Percentiles rank a stretch among this genome's conserved stretches.
Evolutionary conservation across 1,140 invertebrate genomes (phyloP).

Genomic region (Heliconius eleuchia): DNA sequence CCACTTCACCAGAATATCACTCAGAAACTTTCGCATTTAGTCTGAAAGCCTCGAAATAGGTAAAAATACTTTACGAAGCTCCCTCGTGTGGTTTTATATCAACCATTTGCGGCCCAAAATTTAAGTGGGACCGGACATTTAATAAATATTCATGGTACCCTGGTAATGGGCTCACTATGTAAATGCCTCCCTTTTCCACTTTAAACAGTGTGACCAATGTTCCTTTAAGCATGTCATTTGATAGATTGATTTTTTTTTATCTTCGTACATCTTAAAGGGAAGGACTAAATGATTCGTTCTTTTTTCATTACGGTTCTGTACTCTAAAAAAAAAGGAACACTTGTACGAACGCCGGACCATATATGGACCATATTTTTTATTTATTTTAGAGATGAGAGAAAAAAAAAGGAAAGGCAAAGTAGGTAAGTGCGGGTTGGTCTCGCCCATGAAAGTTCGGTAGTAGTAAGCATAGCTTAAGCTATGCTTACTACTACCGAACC

Average conservation of each 20-base stretch:
- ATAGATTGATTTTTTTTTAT: not conserved
- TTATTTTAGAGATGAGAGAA: too few relatives aligned
- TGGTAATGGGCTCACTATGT: slow-evolving; percentile 45
- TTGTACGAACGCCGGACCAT: too few relatives aligned
- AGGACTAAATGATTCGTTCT: too few relatives aligned
- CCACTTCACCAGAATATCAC: not conserved
- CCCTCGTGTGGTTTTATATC: slow-evolving; percentile 12
- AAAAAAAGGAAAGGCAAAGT: too few relatives aligned
- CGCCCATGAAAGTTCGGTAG: too few relatives aligned
- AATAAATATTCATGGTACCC: slow-evolving; percentile 44
- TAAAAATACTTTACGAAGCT: slow-evolving; percentile 17
- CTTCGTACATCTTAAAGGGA: not conserved
- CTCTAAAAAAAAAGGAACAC: too few relatives aligned
- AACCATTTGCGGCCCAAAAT: slow-evolving; percentile 40
- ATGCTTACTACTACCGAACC: too few relatives aligned
- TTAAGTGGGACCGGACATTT: slow-evolving; percentile 44
- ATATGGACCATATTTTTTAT: too few relatives aligned
- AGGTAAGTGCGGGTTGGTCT: too few relatives aligned
- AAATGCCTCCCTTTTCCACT: slow-evolving; percentile 40
- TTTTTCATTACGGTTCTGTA: too few relatives aligned
- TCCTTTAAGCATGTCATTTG: not conserved
- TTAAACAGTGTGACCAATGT: slow-evolving; percentile 24
- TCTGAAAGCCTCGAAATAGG: slow-evolving; percentile 7
- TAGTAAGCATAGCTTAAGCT: too few relatives aligned
- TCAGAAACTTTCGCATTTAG: slow-evolving; percentile 4